phyloP scores from a whole-genome alignment of 1,140 invertebrate species.

The Telenomus remus region DNA sequence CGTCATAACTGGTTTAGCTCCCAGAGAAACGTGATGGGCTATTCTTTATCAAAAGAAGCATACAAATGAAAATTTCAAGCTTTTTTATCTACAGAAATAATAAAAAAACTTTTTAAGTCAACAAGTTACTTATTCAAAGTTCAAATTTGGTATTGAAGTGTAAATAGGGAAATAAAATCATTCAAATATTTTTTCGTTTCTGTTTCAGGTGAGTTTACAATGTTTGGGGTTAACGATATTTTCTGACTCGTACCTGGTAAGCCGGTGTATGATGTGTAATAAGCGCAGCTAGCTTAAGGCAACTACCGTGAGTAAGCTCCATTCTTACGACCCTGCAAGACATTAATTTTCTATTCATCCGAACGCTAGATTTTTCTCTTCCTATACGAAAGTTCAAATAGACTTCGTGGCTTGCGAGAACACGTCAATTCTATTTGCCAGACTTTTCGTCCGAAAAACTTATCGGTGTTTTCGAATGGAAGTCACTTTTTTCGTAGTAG shows the following conservation, averaged over 20 bases:
- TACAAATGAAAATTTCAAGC: neutral
- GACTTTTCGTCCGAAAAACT: too few relatives aligned
- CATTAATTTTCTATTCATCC: conserved; percentile 41
- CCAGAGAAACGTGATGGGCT: neutral
- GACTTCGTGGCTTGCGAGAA: too few relatives aligned
- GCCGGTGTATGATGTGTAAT: conserved; percentile 37
- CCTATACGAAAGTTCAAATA: too few relatives aligned
- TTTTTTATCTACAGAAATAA: too few relatives aligned
- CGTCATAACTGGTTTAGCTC: conserved; percentile 20
- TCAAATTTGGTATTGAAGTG: too few relatives aligned
- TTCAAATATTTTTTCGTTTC: neutral
- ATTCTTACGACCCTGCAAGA: conserved; percentile 41
- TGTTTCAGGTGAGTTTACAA: conserved; percentile 39
- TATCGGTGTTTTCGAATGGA: too few relatives aligned
- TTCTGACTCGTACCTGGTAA: conserved; percentile 6
- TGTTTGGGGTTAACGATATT: conserved; percentile 11
- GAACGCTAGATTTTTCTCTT: neutral
- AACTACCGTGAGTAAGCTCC: conserved; percentile 32
- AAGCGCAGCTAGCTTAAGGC: conserved; percentile 33
- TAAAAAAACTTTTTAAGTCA: too few relatives aligned
- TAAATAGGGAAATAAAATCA: neutral
- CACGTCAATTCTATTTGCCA: too few relatives aligned
- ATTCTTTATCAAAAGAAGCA: conserved; percentile 13
- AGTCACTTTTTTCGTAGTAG: too few relatives aligned
- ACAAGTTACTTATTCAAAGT: too few relatives aligned